Conservation (phyloP, 1,140 invertebrate genomes). For the Mylabris phalerata region DNA sequence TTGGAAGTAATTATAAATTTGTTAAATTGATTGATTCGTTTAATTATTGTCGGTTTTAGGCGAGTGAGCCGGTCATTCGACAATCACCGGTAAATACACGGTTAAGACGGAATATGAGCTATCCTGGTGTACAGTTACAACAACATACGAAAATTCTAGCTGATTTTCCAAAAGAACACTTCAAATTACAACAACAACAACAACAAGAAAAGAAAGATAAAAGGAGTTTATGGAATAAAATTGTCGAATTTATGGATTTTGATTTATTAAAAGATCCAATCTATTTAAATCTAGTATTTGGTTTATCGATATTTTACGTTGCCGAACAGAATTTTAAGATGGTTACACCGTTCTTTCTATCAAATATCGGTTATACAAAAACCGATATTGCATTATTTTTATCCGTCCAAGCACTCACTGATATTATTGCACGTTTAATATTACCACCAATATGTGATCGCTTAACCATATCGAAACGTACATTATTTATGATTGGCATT, state of each 20-base stretch:
- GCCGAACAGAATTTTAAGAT: slow-evolving; percentile 69
- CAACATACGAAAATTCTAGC: slow-evolving; percentile 30
- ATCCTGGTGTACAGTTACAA: slow-evolving; percentile 37
- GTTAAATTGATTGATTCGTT: too few species aligned
- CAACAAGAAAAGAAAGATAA: slow-evolving; percentile 17
- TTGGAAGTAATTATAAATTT: slow-evolving; percentile 45
- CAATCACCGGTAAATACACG: slow-evolving; percentile 14
- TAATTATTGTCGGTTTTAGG: neutral
- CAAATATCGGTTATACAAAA: slow-evolving; percentile 56
- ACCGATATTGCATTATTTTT: slow-evolving; percentile 61
- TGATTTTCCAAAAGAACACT: slow-evolving; percentile 22
- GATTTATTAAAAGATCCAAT: slow-evolving; percentile 46
- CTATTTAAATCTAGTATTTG: slow-evolving; percentile 63
- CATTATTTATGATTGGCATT: slow-evolving; percentile 59
- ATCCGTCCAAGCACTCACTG: slow-evolving; percentile 63
- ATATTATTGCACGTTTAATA: slow-evolving; percentile 60
- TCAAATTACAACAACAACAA: slow-evolving; percentile 18
- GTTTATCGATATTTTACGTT: slow-evolving; percentile 63
- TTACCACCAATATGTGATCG: slow-evolving; percentile 66
- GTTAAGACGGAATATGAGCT: slow-evolving; percentile 35
- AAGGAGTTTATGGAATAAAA: slow-evolving; percentile 35
- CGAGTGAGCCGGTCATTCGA: slow-evolving; percentile 1
- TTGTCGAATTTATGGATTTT: slow-evolving; percentile 39
- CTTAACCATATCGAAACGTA: slow-evolving; percentile 55
- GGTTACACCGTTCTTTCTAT: slow-evolving; percentile 66